phyloP scores from a whole-genome alignment of 2,113 vertebrate genomes.

The Phaethornis superciliosus region DNA sequence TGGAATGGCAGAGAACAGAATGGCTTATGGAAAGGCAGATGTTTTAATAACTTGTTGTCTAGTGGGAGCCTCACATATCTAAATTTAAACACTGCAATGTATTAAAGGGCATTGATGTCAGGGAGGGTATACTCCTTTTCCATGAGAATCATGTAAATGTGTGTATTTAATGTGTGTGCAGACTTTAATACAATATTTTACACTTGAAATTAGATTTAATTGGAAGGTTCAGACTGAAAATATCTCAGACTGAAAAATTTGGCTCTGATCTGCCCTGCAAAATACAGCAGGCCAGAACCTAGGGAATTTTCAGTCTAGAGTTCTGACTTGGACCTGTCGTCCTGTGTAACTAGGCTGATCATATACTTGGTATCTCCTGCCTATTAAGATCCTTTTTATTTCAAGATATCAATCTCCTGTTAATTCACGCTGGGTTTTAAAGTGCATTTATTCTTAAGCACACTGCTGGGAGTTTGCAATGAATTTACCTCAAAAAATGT shows the following conservation, averaged over 20 bases:
- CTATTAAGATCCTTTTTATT: background rate
- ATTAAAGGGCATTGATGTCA: slow-evolving; percentile 36
- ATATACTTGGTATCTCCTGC: background rate
- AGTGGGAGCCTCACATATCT: slow-evolving; percentile 69
- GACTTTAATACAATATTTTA: background rate
- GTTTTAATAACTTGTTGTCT: slow-evolving; percentile 83
- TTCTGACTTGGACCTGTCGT: background rate
- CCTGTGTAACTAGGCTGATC: background rate
- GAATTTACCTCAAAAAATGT: background rate
- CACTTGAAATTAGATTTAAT: background rate
- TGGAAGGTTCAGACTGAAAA: background rate
- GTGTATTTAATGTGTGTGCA: background rate
- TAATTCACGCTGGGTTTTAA: slow-evolving; percentile 1
- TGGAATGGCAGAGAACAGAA: slow-evolving; percentile 78
- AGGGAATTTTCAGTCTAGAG: background rate
- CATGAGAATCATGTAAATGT: background rate
- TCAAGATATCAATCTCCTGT: background rate
- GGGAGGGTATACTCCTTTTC: background rate
- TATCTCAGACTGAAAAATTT: background rate
- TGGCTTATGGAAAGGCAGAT: slow-evolving; percentile 81
- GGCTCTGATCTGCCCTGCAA: background rate
- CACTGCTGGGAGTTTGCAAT: background rate
- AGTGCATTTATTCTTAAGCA: background rate
- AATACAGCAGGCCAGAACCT: background rate
- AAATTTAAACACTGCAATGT: slow-evolving; percentile 72